A percentile compares a stretch with the other conserved stretches of the same genome.
These are phyloP conservation scores for Bellardia bayeri DNA, from an alignment of 2,888 invertebrate genomes.

Conservation along the genomic window DNA sequence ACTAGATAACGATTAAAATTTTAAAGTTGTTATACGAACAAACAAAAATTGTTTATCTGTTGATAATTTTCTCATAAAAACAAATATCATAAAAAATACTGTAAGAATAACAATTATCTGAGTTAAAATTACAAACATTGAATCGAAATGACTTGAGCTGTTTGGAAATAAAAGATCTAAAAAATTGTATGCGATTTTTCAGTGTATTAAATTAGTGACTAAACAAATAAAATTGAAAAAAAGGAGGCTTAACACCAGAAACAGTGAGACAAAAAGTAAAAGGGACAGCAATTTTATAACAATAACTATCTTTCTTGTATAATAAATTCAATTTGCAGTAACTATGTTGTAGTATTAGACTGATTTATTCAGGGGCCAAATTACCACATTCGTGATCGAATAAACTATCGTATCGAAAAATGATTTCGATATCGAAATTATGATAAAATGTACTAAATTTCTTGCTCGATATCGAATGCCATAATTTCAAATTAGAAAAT, in stretches of 20 bases:
- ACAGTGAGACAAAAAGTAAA: constrained; percentile 10
- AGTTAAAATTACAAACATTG: constrained; percentile 29
- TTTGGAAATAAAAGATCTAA: constrained; percentile 37
- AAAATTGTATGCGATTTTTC: constrained; percentile 13
- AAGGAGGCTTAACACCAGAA: not conserved
- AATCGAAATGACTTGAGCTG: constrained; percentile 54
- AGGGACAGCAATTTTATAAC: not conserved
- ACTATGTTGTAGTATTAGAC: too few relatives aligned
- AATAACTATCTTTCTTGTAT: too few relatives aligned
- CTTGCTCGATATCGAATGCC: too few relatives aligned
- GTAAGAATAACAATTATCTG: constrained; percentile 19
- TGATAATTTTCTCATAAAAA: constrained; percentile 48
- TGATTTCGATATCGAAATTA: too few relatives aligned
- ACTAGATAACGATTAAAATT: constrained; percentile 23
- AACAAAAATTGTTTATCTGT: constrained; percentile 2
- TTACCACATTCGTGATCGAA: too few relatives aligned
- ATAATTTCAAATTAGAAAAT: too few relatives aligned
- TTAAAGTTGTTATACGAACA: constrained; percentile 32
- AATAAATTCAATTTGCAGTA: too few relatives aligned
- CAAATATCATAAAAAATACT: constrained; percentile 8
- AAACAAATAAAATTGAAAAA: constrained; percentile 18
- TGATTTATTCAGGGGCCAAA: too few relatives aligned
- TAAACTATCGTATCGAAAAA: too few relatives aligned
- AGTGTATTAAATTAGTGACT: constrained; percentile 46
- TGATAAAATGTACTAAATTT: too few relatives aligned